These are phyloP conservation scores for Tyrannus savana DNA, from an alignment of 2,113 vertebrate species.

Conservation along the genomic window DNA sequence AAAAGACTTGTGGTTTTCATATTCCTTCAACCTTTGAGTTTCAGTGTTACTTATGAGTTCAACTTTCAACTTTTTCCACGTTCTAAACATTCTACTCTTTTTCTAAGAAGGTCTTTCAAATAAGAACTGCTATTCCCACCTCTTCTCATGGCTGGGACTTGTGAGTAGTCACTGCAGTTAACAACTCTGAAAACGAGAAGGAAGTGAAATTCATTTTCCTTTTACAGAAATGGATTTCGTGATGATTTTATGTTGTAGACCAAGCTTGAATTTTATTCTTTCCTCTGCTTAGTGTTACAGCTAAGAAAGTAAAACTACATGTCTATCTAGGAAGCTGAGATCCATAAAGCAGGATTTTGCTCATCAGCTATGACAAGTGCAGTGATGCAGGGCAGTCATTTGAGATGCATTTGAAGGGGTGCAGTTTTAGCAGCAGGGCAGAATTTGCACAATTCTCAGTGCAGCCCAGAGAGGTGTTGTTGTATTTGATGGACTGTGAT, in stretches of 20 bases:
- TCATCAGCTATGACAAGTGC: not conserved
- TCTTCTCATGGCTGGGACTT: not conserved
- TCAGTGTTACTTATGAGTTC: not conserved
- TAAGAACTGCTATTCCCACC: not conserved
- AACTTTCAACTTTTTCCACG: not conserved
- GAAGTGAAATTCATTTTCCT: not conserved
- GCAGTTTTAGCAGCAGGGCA: not conserved
- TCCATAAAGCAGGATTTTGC: not conserved
- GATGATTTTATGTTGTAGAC: not conserved
- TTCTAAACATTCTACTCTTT: not conserved
- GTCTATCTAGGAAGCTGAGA: not conserved
- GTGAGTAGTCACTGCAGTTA: not conserved
- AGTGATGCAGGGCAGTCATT: not conserved
- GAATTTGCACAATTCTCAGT: not conserved
- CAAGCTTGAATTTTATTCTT: not conserved
- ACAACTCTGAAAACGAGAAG: not conserved
- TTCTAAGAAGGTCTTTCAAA: not conserved
- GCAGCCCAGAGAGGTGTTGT: not conserved
- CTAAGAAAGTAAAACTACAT: not conserved
- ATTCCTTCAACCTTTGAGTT: not conserved
- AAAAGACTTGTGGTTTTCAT: not conserved
- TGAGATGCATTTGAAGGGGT: not conserved
- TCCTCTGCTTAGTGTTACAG: not conserved
- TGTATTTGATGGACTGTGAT: not conserved
- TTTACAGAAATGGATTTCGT: not conserved